These are phyloP conservation scores for Eulemur albifrons DNA, from an alignment of 2,797 vertebrate species.

Conservation along the genomic window DNA sequence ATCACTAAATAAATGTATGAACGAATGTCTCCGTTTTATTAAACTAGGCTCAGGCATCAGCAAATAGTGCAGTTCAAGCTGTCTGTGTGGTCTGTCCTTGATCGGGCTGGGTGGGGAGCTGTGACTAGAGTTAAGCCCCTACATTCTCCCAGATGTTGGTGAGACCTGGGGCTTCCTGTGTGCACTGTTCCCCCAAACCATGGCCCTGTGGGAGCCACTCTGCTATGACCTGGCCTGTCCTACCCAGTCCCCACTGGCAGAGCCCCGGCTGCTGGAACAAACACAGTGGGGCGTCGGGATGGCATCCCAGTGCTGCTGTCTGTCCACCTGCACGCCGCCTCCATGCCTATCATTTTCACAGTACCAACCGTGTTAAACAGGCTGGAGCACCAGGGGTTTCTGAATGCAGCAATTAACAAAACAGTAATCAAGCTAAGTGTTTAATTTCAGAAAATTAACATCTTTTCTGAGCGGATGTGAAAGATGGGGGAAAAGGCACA, in stretches of 20 bases:
- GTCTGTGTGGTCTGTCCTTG: neutral
- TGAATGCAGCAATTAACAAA: slow-evolving; percentile 84
- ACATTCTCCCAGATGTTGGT: neutral
- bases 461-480: slow-evolving; percentile 80
- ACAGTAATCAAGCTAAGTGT: slow-evolving; percentile 84
- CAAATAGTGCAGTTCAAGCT: neutral
- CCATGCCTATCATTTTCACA: slow-evolving; percentile 71
- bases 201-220: neutral
- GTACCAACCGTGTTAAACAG: slow-evolving; percentile 80
- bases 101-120: neutral
- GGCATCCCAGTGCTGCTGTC: neutral
- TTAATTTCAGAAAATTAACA: slow-evolving; percentile 84
- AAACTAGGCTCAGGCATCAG: neutral
- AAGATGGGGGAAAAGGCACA: slow-evolving; percentile 74
- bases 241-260: neutral
- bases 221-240: neutral
- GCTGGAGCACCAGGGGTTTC: slow-evolving; percentile 78
- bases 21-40: neutral
- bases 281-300: neutral
- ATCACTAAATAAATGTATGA: neutral
- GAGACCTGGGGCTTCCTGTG: neutral
- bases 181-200: neutral
- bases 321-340: slow-evolving; percentile 57
- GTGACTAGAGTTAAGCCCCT: neutral
- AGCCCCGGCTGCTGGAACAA: neutral